Evolutionary conservation across 2,113 vertebrate species (phyloP).

Genomic region (Notothenia coriiceps): DNA sequence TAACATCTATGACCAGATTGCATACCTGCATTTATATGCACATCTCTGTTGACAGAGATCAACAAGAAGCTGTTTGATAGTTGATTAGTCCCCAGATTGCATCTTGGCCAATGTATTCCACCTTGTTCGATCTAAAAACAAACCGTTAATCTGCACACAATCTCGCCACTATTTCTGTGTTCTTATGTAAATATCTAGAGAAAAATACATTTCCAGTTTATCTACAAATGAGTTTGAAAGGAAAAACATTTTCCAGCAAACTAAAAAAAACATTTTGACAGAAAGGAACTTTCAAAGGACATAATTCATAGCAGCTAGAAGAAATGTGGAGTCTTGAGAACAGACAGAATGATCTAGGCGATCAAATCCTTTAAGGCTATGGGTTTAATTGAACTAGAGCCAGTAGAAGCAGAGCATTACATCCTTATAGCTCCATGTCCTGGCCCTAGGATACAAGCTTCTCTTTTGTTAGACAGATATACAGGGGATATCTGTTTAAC

Average conservation of each 20-base stretch:
- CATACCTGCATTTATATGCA: no score
- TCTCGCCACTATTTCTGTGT: no score
- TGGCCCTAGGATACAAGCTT: not conserved
- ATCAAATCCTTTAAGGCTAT: conserved; percentile 1
- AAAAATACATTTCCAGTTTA: no score
- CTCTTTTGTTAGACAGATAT: not conserved
- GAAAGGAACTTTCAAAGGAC: not conserved
- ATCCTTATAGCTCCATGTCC: not conserved
- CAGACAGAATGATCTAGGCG: not conserved
- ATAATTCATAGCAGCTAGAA: not conserved
- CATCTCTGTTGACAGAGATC: no score
- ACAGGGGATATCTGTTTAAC: not conserved
- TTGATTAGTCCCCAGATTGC: no score
- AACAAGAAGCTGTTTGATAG: no score
- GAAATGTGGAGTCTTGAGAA: not conserved
- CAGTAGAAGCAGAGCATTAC: not conserved
- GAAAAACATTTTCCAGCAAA: not conserved
- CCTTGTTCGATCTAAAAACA: no score
- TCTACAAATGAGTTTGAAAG: not conserved
- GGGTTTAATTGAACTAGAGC: not conserved
- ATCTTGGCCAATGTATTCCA: no score
- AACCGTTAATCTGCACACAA: no score
- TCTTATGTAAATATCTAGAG: no score
- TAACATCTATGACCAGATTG: no score
- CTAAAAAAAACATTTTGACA: no score